Evolutionary conservation across 1,140 invertebrate genomes (phyloP), one percentile per base, ranked within the genome.

Genomic region (Penaeus vannamei): DNA sequence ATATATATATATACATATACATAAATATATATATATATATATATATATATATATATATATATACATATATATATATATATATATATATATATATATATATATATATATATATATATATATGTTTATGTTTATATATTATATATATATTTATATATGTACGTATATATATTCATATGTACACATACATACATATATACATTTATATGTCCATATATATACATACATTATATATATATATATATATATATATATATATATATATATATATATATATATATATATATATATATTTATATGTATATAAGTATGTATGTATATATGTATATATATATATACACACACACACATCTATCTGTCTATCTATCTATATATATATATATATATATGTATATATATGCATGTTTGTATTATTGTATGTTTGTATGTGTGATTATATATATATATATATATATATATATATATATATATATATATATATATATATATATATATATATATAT

Each of bases 351-450:
- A 26, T 12, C 3, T 12, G 8, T 12, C 3, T 12, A 26, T 77
- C 2, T 66, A 77, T 77, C 3, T 26, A 77, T 77, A 77, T 12
- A 32, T 12, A 77, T 12, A 77, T 12, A 77, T 77, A 77, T 3
- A 79, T 79, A 79, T 32, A 79, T 79, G 42, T 79, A 79, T 79
- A 42, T 79, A 79, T 79, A 79, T 42, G 42, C 42, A 61, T 82
- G 29, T 82, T 19, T 82, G 29, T 82, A 61, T 82, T 19, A 61
- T 19, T 82, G 29, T 46, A 61, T 82, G 29, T 82, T 19, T 82
- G 29, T 82, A 61, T 82, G 23, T 82, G 32, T 82, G 23, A 61
- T 1, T 82, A 29, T 82, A 61, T 82, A 29, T 82, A 61, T 82
- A 61, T 60, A 29, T 82, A 61, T 59, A 61, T 82, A 61, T 82